Evolutionary conservation across 92 coral and sea anemone genomes (phyloP).

Genomic region (Heteractis magnifica): DNA sequence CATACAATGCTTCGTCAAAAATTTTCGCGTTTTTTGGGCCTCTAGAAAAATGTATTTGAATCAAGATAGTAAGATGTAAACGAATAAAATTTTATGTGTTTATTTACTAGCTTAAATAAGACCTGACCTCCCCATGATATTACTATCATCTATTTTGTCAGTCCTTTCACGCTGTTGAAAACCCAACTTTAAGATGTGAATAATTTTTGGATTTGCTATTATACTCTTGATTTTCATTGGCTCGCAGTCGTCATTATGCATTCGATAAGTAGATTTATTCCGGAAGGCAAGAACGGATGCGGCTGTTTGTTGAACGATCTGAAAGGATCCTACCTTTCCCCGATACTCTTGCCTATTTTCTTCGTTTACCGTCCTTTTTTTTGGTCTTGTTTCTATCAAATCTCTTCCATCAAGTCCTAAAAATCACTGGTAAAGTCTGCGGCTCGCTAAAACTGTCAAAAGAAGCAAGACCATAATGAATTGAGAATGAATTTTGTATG

Average conservation of each 20-base stretch:
- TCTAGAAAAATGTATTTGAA: too few species aligned
- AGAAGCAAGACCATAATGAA: slow-evolving; percentile 17
- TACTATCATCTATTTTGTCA: slow-evolving; percentile 10
- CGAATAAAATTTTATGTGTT: neutral
- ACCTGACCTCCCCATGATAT: neutral
- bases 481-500: slow-evolving; percentile 17
- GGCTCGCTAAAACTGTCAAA: slow-evolving; percentile 30
- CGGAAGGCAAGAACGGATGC: slow-evolving; percentile 95
- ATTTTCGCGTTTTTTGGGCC: too few species aligned
- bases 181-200: slow-evolving; percentile 67
- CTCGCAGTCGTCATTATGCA: slow-evolving; percentile 51
- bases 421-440: slow-evolving; percentile 25
- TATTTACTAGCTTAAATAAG: neutral
- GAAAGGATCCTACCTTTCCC: slow-evolving; percentile 52
- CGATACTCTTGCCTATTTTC: slow-evolving; percentile 23
- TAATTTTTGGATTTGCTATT: slow-evolving; percentile 72
- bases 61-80: too few species aligned
- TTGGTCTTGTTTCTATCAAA: slow-evolving; percentile 30
- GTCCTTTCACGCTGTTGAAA: slow-evolving; percentile 18
- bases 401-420: slow-evolving; percentile 27
- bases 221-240: slow-evolving; percentile 60
- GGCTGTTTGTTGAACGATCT: slow-evolving; percentile 72
- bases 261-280: slow-evolving; percentile 75
- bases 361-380: slow-evolving; percentile 23
- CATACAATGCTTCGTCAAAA: too few species aligned